Percentiles rank a stretch among this genome's conserved stretches.
Conservation (phyloP, 2,888 invertebrate species). For the Dusona sp. region DNA sequence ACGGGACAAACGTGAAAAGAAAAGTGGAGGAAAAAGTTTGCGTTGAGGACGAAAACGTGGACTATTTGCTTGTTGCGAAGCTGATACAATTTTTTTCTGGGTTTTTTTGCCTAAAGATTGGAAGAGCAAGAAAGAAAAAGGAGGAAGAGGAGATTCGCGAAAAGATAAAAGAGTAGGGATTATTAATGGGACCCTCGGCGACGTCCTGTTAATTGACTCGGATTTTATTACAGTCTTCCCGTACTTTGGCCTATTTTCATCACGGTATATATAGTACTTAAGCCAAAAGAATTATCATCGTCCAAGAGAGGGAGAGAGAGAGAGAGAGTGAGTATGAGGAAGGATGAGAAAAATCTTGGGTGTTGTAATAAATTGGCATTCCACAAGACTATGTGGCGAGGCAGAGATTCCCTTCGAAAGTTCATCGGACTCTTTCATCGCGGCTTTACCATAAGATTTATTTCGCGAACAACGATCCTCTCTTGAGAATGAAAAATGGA, state of each 20-base stretch:
- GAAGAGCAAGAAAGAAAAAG: slow-evolving; percentile 65
- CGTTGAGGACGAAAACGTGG: not conserved
- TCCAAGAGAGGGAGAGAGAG: slow-evolving; percentile 55
- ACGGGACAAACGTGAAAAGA: not conserved
- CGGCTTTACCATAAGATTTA: slow-evolving; percentile 7
- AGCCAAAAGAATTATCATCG: slow-evolving; percentile 70
- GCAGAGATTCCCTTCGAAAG: slow-evolving; percentile 68
- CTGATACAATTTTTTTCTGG: not conserved
- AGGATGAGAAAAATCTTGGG: slow-evolving; percentile 62
- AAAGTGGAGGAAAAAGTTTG: not conserved
- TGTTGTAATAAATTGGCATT: slow-evolving; percentile 72
- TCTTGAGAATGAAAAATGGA: not conserved
- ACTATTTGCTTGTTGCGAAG: slow-evolving; percentile 33
- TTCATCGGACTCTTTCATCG: slow-evolving; percentile 38
- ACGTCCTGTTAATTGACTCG: slow-evolving; percentile 81
- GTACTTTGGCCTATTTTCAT: slow-evolving; percentile 59
- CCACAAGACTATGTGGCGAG: slow-evolving; percentile 63
- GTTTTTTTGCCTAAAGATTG: not conserved
- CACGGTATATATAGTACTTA: slow-evolving; percentile 1
- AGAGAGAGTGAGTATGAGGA: not conserved
- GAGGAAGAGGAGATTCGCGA: slow-evolving; percentile 57
- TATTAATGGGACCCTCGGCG: slow-evolving; percentile 79
- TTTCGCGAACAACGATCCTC: slow-evolving; percentile 9
- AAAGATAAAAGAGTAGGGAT: slow-evolving; percentile 70
- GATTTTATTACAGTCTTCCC: slow-evolving; percentile 79